These are phyloP conservation scores for Littorina saxatilis DNA, from an alignment of 1,140 invertebrate species.

Conservation along the genomic window DNA sequence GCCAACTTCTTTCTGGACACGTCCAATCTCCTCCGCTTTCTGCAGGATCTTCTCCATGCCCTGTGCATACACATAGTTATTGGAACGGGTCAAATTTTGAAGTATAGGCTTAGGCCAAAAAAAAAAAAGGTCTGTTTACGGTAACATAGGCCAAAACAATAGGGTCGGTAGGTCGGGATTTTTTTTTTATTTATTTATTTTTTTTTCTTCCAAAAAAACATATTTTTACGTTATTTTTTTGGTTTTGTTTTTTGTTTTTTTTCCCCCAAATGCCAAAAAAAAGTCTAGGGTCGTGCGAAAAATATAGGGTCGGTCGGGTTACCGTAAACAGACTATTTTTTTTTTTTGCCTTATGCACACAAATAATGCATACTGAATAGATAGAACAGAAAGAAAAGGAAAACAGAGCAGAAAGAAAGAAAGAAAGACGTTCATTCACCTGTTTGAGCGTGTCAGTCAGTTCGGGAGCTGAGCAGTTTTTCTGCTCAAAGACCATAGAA, in stretches of 20 bases:
- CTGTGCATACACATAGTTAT: constrained; percentile 71
- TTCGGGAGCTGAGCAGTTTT: constrained; percentile 78
- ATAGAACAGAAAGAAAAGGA: neutral
- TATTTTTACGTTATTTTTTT: no score
- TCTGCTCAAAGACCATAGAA: constrained; percentile 93
- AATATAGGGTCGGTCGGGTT: no score
- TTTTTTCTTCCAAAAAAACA: no score
- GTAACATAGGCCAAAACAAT: no score
- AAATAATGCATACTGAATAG: neutral
- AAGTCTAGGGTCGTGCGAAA: no score
- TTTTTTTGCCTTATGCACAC: no score
- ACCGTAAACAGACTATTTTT: no score
- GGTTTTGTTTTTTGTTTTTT: no score
- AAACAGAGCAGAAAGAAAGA: neutral
- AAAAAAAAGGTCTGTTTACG: neutral
- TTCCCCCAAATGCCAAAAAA: no score
- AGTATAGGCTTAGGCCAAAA: neutral
- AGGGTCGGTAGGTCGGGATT: no score
- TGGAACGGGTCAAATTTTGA: no score
- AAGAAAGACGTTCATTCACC: constrained; percentile 45
- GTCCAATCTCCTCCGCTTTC: constrained; percentile 78
- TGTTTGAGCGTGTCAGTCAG: constrained; percentile 65
- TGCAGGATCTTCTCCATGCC: constrained; percentile 78
- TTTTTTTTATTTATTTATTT: no score
- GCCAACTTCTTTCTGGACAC: constrained; percentile 78